Evolutionary conservation across 2,113 vertebrate species (phyloP), one percentile per base, ranked within the genome.

Genomic region (Myodes glareolus): DNA sequence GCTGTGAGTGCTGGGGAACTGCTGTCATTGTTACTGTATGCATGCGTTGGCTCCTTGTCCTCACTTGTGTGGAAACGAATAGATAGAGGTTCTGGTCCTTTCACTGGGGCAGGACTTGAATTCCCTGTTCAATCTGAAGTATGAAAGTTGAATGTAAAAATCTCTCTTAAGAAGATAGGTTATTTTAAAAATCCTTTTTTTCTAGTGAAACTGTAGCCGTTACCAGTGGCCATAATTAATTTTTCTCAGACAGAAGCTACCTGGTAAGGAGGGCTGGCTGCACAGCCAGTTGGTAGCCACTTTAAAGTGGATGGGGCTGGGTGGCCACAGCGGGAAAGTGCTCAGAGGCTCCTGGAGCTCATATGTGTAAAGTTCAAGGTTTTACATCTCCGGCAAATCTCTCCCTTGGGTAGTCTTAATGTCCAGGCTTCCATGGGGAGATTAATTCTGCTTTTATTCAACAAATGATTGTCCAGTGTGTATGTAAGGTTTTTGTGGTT

Each of bases 31-130:
- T 31, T 80, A 29, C 52, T 91, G 27, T 67, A 17, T 65, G 7
- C 19, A 67, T 45, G 17, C 73, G 92, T 94, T 70, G 7, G 50
- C 81, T 90, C 45, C 31, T 58, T 8, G 7, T 91, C 50, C 25
- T 97, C 45, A 31, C 92, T 84, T 87, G 2, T 93, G 39, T 95
- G 88, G 93, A 90, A 95, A 36, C 13, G 85, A 73, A 47, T 61
- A 58, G 2, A 14, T 55, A 80, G 31, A 67, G 17, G 78, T 29
- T 61, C 31, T 0, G 2, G 10, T 76, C 27, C 55, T 91, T 87
- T 90, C 42, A 52, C 39, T 52, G 55, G 61, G 31, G 7, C 77
- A 92, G 75, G 80, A 80, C 84, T 76, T 90, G 68, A 96, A 90
- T 68, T 77, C 47, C 88, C 70, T 33, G 36, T 75, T 88, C 63